phyloP scores from a whole-genome alignment of 2,113 vertebrate genomes.

The Centrocercus urophasianus region DNA sequence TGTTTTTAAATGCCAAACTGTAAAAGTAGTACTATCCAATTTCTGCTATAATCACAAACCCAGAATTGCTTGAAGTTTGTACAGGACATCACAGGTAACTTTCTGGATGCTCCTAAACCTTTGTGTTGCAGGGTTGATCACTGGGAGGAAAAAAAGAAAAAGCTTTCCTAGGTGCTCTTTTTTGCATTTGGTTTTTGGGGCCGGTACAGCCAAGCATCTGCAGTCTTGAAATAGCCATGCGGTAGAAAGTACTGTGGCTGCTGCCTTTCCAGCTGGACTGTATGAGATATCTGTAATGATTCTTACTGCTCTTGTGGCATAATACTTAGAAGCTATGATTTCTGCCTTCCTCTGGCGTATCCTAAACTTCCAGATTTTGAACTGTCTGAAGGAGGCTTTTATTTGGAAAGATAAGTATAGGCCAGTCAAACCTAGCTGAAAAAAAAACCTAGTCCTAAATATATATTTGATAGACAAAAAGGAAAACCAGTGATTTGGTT shows the following conservation, averaged over 20 bases:
- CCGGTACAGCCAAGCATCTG: neutral
- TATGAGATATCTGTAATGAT: neutral
- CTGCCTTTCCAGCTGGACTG: neutral
- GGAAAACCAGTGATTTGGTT: neutral
- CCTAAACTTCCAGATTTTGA: constrained; percentile 18
- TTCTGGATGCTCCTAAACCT: neutral
- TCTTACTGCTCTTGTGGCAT: constrained; percentile 13
- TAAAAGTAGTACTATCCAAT: neutral
- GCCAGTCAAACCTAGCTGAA: neutral
- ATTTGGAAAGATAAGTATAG: constrained; percentile 43
- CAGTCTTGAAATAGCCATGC: constrained; percentile 41
- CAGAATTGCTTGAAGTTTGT: neutral
- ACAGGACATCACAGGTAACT: neutral
- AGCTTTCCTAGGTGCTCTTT: neutral
- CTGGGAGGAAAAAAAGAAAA: neutral
- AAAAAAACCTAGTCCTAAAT: neutral
- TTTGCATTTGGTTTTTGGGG: neutral
- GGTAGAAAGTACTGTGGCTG: neutral
- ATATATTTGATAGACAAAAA: constrained; percentile 38
- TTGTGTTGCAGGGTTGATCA: neutral
- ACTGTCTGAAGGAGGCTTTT: neutral
- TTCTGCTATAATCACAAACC: neutral
- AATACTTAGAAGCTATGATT: constrained; percentile 62
- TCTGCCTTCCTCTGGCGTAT: constrained; percentile 43
- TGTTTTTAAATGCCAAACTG: neutral